Conservation (phyloP, 2,888 invertebrate species). For the Temnothorax unifasciatus region DNA sequence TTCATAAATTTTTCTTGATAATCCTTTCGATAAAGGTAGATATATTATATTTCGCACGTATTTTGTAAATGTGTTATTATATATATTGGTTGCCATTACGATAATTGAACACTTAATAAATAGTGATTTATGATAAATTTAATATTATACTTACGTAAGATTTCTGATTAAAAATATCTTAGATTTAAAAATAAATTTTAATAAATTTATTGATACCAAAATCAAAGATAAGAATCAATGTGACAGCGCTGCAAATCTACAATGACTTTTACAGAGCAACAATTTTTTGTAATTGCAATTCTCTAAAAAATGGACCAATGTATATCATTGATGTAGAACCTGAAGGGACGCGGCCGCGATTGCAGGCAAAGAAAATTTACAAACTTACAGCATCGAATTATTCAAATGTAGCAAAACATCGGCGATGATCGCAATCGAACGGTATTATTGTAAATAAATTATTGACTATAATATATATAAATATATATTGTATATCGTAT, state of each 20-base stretch:
- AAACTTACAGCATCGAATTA: background rate
- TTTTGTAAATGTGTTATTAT: background rate
- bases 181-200: constrained; percentile 8
- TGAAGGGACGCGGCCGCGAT: background rate
- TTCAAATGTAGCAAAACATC: background rate
- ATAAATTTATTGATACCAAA: background rate
- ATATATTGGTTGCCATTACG: background rate
- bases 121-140: background rate
- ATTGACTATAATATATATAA: constrained; percentile 66
- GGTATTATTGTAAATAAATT: constrained; percentile 79
- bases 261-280: background rate
- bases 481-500: constrained; percentile 60
- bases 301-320: background rate
- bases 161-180: background rate
- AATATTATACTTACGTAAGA: background rate
- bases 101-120: background rate
- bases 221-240: background rate
- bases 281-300: constrained; percentile 15
- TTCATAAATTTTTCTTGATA: background rate
- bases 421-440: constrained; percentile 54
- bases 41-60: background rate
- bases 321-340: background rate
- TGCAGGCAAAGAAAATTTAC: background rate
- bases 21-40: background rate
- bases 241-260: background rate